Base-by-base conservation (phyloP, 92 coral and sea anemone genomes). In the Meandrina meandrites region DNA sequence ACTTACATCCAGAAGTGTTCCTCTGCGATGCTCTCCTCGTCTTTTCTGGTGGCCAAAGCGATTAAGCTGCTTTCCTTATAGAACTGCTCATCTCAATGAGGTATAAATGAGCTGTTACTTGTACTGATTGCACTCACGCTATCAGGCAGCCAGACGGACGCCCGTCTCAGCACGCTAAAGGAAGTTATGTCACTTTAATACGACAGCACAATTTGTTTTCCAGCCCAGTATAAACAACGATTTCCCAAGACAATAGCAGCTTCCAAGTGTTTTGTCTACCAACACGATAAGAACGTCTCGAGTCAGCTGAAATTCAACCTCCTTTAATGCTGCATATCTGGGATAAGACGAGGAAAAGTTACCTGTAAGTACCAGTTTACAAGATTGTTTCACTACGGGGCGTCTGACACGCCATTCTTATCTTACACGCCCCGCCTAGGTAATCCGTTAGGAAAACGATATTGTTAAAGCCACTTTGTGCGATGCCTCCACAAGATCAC, bases 371-470 rank as follows among this genome's bases (percentile, higher is more conserved):
- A 11, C 22, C 12, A 13, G 13, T 37, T 73, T 4, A 40, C 78
- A 40, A 27, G 45, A 14, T 35, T 73, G 78, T 37, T 36, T 73
- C 48, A 10, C 27, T 2, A 10, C 14, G 22, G 48, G 47, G 78
- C 12, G 16, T 40, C 51, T 5, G 48, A 0, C 48, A 40, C 12
- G 78, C 78, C 27, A 73, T 27, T 73, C 78, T 73, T 36, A 73
- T 36, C 78, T 73, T 73, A 12, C 78, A 73, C 1, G 15, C 51
- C 35, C 13, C 78, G 48, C 48, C 78, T 21, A 8, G 7, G 27
- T 73, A 73, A 73, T 73, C 78, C 78, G 50, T 72, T 34, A 72
- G 17, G 76, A 15, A 69, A 71, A 71, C 18, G 76, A 37, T 37
- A 73, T 19, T 35, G 27, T 71, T 71, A n/a, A 7, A 11, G 21